These are phyloP conservation scores for Nasonia vitripennis DNA, from an alignment of 1,140 invertebrate species.

Conservation along the genomic window DNA sequence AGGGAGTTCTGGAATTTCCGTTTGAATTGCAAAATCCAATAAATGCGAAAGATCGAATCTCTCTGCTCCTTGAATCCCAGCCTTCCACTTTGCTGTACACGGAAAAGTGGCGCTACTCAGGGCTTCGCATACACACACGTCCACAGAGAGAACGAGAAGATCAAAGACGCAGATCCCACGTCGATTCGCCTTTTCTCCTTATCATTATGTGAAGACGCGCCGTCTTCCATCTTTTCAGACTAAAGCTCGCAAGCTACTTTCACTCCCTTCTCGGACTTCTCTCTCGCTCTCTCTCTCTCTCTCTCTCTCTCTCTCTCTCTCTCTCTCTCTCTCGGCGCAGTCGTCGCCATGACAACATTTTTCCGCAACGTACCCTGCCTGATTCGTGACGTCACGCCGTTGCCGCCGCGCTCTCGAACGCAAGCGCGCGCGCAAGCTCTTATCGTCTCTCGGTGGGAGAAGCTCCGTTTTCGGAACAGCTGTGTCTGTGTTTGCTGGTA, in stretches of 20 bases:
- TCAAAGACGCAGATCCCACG: background rate
- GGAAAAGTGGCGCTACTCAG: background rate
- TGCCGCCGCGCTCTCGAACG: background rate
- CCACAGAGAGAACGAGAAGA: background rate
- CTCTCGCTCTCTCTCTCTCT: conserved; percentile 25
- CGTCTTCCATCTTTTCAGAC: background rate
- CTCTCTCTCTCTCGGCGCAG: conserved; percentile 52
- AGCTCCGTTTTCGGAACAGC: conserved; percentile 33
- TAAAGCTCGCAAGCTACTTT: background rate
- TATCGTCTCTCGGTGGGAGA: background rate
- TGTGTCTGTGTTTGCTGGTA: background rate
- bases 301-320: conserved; percentile 27
- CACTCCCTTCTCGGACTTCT: background rate
- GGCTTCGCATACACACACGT: background rate
- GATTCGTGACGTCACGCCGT: conserved; percentile 65
- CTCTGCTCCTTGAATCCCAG: background rate
- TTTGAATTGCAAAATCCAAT: conserved; percentile 3
- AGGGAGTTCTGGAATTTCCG: background rate
- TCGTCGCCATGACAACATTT: conserved; percentile 69
- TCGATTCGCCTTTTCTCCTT: background rate
- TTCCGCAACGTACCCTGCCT: conserved; percentile 69
- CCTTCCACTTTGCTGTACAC: background rate
- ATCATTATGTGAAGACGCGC: conserved; percentile 14
- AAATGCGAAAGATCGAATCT: background rate
- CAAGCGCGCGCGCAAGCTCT: background rate